phyloP scores from a whole-genome alignment of 2,888 invertebrate species.

The Oligia fasciuncula region DNA sequence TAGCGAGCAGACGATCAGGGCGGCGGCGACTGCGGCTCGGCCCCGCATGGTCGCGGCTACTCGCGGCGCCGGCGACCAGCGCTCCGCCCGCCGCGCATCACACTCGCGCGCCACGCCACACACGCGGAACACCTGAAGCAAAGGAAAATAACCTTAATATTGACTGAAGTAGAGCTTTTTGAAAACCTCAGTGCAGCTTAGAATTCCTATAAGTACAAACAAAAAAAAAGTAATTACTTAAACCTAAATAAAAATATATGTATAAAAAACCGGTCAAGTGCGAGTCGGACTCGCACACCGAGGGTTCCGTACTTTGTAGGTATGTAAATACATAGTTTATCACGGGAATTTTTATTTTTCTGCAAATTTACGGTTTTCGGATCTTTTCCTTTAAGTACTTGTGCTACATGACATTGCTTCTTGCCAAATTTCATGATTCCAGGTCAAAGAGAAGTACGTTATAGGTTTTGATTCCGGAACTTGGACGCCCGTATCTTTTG shows the following conservation, averaged over 20 bases:
- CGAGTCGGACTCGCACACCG: no score
- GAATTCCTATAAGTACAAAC: background rate
- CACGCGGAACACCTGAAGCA: slow-evolving; percentile 82
- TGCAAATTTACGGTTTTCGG: no score
- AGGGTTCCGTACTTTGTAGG: no score
- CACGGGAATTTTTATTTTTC: no score
- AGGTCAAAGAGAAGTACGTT: no score
- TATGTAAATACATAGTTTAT: no score
- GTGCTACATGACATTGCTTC: no score
- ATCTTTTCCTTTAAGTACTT: no score
- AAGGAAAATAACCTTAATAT: slow-evolving; percentile 25
- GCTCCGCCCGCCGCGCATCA: slow-evolving; percentile 86
- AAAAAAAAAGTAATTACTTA: background rate
- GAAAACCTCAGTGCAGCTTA: background rate
- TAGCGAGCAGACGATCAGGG: slow-evolving; percentile 77
- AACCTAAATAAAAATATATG: background rate
- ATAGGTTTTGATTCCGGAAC: no score
- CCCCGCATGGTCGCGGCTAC: slow-evolving; percentile 87
- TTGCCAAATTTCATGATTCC: no score
- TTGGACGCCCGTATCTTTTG: no score
- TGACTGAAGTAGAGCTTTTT: background rate
- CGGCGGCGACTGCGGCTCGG: slow-evolving; percentile 77
- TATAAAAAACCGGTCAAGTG: no score
- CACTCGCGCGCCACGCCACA: slow-evolving; percentile 86
- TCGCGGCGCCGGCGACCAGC: slow-evolving; percentile 87